Evolutionary conservation across 2,888 invertebrate species (phyloP).

Genomic region (Sarcophaga carnaria): DNA sequence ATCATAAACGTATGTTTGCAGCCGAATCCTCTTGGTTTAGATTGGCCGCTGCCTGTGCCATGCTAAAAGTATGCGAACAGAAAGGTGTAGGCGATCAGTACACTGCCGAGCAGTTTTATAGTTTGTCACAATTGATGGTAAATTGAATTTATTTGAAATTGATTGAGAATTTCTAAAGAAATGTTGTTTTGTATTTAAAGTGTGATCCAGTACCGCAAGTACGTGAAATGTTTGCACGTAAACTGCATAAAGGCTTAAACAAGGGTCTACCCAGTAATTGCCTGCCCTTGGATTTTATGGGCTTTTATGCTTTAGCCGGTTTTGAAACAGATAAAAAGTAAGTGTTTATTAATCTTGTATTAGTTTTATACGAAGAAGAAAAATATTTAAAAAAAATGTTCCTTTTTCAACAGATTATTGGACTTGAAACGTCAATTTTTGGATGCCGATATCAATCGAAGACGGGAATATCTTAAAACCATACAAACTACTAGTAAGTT

Average conservation of each 20-base stretch:
- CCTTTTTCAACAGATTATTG: constrained; percentile 73
- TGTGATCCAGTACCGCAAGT: constrained; percentile 91
- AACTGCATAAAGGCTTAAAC: constrained; percentile 93
- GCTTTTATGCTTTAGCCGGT: constrained; percentile 95
- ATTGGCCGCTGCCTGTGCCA: constrained; percentile 95
- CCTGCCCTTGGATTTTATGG: constrained; percentile 98
- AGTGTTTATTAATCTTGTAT: constrained; percentile 24
- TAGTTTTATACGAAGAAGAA: background rate
- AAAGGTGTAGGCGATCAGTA: constrained; percentile 97
- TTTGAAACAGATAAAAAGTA: constrained; percentile 92
- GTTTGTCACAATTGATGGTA: constrained; percentile 94
- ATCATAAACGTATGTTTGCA: constrained; percentile 88
- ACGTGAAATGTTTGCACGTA: constrained; percentile 92
- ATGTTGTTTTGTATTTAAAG: constrained; percentile 78
- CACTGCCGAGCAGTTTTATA: constrained; percentile 96
- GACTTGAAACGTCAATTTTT: constrained; percentile 89
- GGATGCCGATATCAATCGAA: constrained; percentile 93
- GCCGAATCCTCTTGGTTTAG: constrained; percentile 97
- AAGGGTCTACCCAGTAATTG: constrained; percentile 94
- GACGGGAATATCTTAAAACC: constrained; percentile 95
- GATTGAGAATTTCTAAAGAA: background rate
- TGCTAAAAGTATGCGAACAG: constrained; percentile 98
- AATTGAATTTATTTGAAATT: constrained; percentile 73
- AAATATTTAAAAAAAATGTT: background rate
- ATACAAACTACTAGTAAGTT: constrained; percentile 84